Evolutionary conservation across 2,888 invertebrate genomes (phyloP), one percentile per base, ranked within the genome.

Genomic region (Xanthorhoe spadicearia): DNA sequence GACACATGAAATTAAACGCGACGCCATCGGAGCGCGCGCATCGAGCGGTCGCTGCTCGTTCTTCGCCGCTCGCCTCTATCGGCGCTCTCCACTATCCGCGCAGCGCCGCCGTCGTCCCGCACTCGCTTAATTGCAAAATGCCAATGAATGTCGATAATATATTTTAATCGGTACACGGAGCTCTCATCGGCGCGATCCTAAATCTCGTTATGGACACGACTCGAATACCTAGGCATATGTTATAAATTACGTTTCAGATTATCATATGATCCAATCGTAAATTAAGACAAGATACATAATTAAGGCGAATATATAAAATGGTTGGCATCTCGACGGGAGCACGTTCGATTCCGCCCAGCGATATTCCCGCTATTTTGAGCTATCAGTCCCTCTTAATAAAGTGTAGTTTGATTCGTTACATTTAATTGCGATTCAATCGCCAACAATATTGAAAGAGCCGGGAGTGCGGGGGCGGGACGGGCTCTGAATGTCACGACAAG

Each of bases 201-300:
- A 92, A 92, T 92, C 93, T 91, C 83, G 87, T 90, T 92, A 92
- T 92, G 90, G 90, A 90, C 90, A 88, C 88, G 84, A 86, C 84
- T 87, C 83, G 88, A 87, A 90, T 91, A 90, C 89, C 87, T 90
- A 91, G 87, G 90, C 89, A 89, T 89, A 88, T 85, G 87, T 86
- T 91, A 92, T 93, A 92, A 92, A 93, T 92, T 89, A 90, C 84
- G 83, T 83, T 89, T 83, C 89, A 88, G 92, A 92, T 93, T 93
- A 93, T 93, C 93, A 87, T 92, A 92, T 93, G 93, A 93, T 93
- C 90, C 92, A 93, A 93, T 93, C 93, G 93, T 93, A 93, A 93
- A 93, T 93, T 92, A 93, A 93, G 93, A 93, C 93, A 93, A 93
- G 93, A 93, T 93, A 93, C 93, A 93, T 93, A 93, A 93, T 93